Evolutionary conservation across 2,888 invertebrate species (phyloP), one percentile per base, ranked within the genome.

Genomic region (Itoplectis maculator): DNA sequence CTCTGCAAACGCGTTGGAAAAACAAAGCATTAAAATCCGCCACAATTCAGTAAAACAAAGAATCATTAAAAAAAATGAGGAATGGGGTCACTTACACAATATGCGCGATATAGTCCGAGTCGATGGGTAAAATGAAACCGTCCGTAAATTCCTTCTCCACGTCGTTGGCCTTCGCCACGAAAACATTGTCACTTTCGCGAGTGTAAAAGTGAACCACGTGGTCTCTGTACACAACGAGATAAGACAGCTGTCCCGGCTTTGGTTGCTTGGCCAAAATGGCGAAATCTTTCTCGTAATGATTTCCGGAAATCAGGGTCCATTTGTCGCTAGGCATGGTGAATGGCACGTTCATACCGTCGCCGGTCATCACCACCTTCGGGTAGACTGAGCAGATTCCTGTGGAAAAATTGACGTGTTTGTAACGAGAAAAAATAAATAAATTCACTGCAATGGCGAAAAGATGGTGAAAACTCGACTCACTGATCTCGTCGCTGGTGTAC

Each of bases 261-360:
- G 37, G 2, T 4, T 61, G 2, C 90, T 92, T 93, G 0, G 89
- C 90, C 74, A 91, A 92, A 68, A 93, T 73, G 8, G 91, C 92
- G 54, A 89, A 91, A n/a, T 88, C 86, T 35, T 89, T 85, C 9
- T 87, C 56, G 0, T 82, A 54, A 45, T 86, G 76, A 82, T 93
- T 90, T 3, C 90, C 92, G 8, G 91, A 85, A 37, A 90, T 85
- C 49, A 92, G 78, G 0, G 89, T 90, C 93, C 93, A 93, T 11
- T 92, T 86, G 2, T 87, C 81, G 37, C 61, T 61, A 0, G 89
- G 81, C 20, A 91, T 68, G 2, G 40, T 54, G 51, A 87, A 84
- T 4, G 86, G 77, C 15, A 89, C 72, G 3, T 83, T 74, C 2
- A 81, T 77, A 49, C 89, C 87, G 9, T 90, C 88, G 3, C 86